Percentiles rank a stretch among this genome's conserved stretches.
Conservation (phyloP, 1,140 invertebrate species). For the Nasonia longicornis region DNA sequence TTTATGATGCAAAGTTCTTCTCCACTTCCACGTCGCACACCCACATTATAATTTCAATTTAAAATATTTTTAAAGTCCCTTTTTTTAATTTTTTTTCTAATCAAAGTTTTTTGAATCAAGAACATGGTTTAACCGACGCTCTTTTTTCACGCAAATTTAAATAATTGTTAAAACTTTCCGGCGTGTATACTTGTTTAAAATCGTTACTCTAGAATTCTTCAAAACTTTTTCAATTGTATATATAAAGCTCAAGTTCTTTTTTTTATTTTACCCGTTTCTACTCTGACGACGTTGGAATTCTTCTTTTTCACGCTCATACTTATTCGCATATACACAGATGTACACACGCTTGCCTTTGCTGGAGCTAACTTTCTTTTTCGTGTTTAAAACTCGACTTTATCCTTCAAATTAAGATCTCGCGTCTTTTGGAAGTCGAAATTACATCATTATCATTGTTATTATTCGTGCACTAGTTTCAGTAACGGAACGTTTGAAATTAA, state of each 20-base stretch:
- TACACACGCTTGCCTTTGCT: constrained; percentile 10
- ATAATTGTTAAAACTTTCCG: constrained; percentile 25
- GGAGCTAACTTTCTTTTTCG: constrained; percentile 38
- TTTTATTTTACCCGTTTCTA: constrained; percentile 34
- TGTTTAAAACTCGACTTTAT: constrained; percentile 28
- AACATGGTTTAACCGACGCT: background rate
- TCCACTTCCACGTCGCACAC: background rate
- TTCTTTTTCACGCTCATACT: constrained; percentile 28
- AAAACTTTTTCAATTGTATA: constrained; percentile 24
- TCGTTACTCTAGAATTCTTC: constrained; percentile 27
- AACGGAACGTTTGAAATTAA: background rate
- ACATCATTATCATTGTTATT: background rate
- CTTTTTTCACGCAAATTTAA: background rate
- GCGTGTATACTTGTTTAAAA: constrained; percentile 25
- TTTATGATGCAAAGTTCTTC: constrained; percentile 23
- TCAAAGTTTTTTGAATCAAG: background rate
- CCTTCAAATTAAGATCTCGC: constrained; percentile 22
- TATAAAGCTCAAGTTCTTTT: constrained; percentile 12
- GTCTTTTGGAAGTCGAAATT: background rate
- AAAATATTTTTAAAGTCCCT: constrained; percentile 11
- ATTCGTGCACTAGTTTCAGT: background rate
- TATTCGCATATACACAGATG: background rate
- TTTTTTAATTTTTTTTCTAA: background rate
- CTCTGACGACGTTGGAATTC: constrained; percentile 29
- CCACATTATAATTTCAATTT: constrained; percentile 30